A percentile compares a stretch with the other conserved stretches of the same genome.
These are phyloP conservation scores for Erpetoichthys calabaricus DNA, from an alignment of 2,797 vertebrate genomes.

Conservation along the genomic window DNA sequence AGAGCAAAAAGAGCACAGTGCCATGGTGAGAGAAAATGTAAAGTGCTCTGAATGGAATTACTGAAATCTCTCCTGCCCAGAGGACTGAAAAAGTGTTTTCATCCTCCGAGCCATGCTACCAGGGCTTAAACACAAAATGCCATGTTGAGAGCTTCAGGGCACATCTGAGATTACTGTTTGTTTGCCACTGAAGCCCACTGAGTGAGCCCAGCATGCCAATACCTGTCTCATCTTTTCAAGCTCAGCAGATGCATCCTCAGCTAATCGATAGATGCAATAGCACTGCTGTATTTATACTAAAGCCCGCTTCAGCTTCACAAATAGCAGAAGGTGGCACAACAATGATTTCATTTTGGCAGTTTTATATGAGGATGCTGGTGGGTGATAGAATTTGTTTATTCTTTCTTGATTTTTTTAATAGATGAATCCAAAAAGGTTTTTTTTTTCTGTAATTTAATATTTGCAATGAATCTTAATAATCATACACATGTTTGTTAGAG, in stretches of 20 bases:
- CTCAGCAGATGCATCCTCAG: conserved; percentile 6
- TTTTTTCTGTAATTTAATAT: too few relatives aligned
- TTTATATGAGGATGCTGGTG: conserved; percentile 28
- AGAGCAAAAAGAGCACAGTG: too few relatives aligned
- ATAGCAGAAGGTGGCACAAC: conserved; percentile 14
- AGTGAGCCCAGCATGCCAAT: conserved; percentile 31
- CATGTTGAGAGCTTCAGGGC: conserved; percentile 5
- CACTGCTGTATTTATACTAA: not conserved
- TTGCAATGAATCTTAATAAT: too few relatives aligned
- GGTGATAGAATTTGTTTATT: conserved; percentile 7
- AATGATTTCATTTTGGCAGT: conserved; percentile 39
- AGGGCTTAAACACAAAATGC: conserved; percentile 2
- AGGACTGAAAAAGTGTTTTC: too few relatives aligned
- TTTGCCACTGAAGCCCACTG: conserved; percentile 16
- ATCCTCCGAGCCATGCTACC: not conserved
- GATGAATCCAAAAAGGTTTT: too few relatives aligned
- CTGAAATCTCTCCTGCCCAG: too few relatives aligned
- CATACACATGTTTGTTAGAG: too few relatives aligned
- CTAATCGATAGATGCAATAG: conserved; percentile 4
- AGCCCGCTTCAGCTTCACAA: conserved; percentile 3
- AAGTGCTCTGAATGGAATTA: too few relatives aligned
- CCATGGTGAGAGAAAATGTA: too few relatives aligned
- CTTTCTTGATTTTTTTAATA: too few relatives aligned
- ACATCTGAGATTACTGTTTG: conserved; percentile 9
- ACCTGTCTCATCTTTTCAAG: conserved; percentile 8